Conservation (phyloP, 37 sponge, comb jelly and placozoan species). For the Hexactinellida sp. region DNA sequence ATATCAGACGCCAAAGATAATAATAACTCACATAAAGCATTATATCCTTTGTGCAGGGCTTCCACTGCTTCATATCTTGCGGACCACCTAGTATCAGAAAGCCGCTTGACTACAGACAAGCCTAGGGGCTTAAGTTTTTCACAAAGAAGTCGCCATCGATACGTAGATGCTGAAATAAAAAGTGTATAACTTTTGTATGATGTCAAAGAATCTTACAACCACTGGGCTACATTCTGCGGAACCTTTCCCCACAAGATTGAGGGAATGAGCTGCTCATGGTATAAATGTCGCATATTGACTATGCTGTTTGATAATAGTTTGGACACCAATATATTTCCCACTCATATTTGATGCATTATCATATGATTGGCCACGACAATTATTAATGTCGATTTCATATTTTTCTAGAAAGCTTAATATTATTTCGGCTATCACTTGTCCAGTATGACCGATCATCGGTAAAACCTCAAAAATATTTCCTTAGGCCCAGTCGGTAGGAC, state of each 20-base stretch:
- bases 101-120: constrained; percentile 8
- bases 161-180: constrained; percentile 14
- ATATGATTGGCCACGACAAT: too few species aligned
- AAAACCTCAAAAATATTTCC: not conserved
- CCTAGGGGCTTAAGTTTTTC: constrained; percentile 17
- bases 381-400: not conserved
- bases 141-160: constrained; percentile 18
- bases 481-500: not conserved
- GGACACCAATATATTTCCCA: not conserved
- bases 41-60: constrained; percentile 19
- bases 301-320: constrained; percentile 10
- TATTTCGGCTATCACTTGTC: not conserved
- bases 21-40: constrained; percentile 16
- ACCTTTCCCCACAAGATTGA: constrained; percentile 15
- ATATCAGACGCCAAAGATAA: constrained; percentile 14
- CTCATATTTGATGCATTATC: too few species aligned
- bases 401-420: not conserved
- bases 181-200: constrained; percentile 14
- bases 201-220: constrained; percentile 16
- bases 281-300: constrained; percentile 17
- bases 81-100: constrained; percentile 17
- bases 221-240: constrained; percentile 18
- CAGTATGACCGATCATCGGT: not conserved
- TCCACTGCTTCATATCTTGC: constrained; percentile 19
- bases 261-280: constrained; percentile 10